These are phyloP conservation scores for Camponotus pennsylvanicus DNA, from an alignment of 1,140 invertebrate species.

Conservation along the genomic window DNA sequence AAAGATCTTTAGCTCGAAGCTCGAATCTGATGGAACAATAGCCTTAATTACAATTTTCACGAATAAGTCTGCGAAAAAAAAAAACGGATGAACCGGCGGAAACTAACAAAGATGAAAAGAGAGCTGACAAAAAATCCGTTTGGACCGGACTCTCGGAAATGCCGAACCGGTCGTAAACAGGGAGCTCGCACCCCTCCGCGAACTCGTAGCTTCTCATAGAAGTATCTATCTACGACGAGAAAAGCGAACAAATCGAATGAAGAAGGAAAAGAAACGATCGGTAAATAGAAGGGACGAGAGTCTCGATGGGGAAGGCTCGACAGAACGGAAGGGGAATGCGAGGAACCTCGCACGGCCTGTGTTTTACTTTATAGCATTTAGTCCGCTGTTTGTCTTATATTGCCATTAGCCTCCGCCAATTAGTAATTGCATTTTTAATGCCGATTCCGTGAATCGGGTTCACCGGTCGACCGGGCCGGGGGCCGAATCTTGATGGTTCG, in stretches of 20 bases:
- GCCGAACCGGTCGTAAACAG: constrained; percentile 82
- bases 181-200: neutral
- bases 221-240: constrained; percentile 71
- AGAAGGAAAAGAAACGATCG: constrained; percentile 23
- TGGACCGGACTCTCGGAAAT: constrained; percentile 79
- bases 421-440: constrained; percentile 86
- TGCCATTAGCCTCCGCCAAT: constrained; percentile 85
- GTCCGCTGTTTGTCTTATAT: constrained; percentile 85
- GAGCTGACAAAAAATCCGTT: constrained; percentile 73
- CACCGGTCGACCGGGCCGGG: constrained; percentile 37
- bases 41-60: neutral
- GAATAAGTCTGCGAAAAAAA: constrained; percentile 23
- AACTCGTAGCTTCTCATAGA: constrained; percentile 29
- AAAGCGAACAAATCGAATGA: constrained; percentile 36
- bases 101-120: constrained; percentile 59
- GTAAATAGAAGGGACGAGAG: constrained; percentile 30
- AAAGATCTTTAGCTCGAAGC: neutral
- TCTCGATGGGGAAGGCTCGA: constrained; percentile 18
- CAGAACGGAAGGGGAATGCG: constrained; percentile 25
- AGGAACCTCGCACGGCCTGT: constrained; percentile 79
- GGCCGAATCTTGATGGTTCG: constrained; percentile 37
- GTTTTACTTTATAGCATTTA: constrained; percentile 86
- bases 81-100: constrained; percentile 21
- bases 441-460: constrained; percentile 83
- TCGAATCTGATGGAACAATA: neutral